These are phyloP conservation scores for Linnaemya vulpina DNA, from an alignment of 2,888 invertebrate genomes.

Conservation along the genomic window DNA sequence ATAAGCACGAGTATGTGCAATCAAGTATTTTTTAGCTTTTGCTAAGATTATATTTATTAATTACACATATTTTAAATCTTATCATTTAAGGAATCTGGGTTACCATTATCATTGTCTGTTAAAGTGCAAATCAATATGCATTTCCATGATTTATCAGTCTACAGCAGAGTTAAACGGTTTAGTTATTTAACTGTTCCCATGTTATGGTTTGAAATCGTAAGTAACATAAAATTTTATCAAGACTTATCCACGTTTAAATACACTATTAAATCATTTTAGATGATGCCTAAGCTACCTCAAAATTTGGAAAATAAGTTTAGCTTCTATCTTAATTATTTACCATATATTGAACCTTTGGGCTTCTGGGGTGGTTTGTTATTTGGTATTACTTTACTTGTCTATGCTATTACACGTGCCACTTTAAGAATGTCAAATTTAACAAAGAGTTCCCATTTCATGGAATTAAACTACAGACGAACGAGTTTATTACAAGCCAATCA, in stretches of 20 bases:
- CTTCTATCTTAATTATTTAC: conserved; percentile 89
- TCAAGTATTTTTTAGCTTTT: neutral
- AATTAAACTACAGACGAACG: conserved; percentile 77
- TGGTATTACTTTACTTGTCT: conserved; percentile 78
- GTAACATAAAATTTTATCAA: conserved; percentile 80
- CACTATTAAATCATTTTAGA: conserved; percentile 84
- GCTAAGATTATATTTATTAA: neutral
- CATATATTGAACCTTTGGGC: conserved; percentile 84
- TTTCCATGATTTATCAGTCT: conserved; percentile 87
- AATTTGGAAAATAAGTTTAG: conserved; percentile 86
- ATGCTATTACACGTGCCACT: conserved; percentile 80
- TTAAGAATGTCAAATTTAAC: conserved; percentile 78
- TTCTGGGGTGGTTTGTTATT: conserved; percentile 80
- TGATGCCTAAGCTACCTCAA: conserved; percentile 87
- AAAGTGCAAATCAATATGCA: conserved; percentile 95
- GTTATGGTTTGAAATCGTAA: conserved; percentile 95
- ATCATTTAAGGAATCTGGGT: conserved; percentile 86
- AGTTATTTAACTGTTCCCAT: conserved; percentile 90
- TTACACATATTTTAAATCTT: conserved; percentile 30
- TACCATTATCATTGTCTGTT: conserved; percentile 90
- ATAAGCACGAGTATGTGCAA: neutral
- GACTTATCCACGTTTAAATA: neutral
- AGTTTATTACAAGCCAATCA: conserved; percentile 76
- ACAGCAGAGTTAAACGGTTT: conserved; percentile 87
- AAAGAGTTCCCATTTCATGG: conserved; percentile 76